phyloP scores from a whole-genome alignment of 2,113 vertebrate species.

The Labrus mixtus region DNA sequence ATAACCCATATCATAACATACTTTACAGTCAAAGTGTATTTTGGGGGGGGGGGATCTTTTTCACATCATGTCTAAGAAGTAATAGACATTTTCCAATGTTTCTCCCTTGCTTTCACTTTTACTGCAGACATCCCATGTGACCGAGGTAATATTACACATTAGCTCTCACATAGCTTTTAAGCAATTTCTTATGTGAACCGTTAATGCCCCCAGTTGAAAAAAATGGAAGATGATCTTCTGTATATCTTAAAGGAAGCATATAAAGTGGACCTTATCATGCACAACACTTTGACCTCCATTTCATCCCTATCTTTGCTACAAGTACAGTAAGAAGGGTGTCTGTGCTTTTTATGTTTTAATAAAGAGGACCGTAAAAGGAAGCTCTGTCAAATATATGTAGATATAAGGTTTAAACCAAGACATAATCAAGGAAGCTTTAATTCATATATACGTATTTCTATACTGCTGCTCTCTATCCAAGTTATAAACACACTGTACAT shows the following conservation, averaged over 20 bases:
- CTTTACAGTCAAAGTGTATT: conserved; percentile 12
- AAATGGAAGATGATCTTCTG: not conserved
- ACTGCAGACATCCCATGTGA: not conserved
- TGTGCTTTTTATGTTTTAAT: not conserved
- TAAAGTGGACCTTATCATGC: not conserved
- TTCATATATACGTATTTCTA: conserved; percentile 6
- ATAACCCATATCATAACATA: conserved; percentile 13
- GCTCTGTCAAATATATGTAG: not conserved
- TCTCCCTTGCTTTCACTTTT: not conserved
- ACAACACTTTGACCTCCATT: conserved; percentile 21
- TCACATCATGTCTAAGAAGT: too few relatives aligned
- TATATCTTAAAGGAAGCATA: conserved; percentile 33
- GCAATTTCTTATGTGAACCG: not conserved
- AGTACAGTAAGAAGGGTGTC: not conserved
- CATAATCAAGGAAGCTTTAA: not conserved
- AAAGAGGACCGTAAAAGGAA: not conserved
- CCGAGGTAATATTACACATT: not conserved
- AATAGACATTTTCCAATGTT: not conserved
- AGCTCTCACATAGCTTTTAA: not conserved
- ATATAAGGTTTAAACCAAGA: not conserved
- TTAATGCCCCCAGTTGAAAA: not conserved
- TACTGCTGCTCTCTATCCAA: not conserved
- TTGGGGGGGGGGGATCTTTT: too few relatives aligned
- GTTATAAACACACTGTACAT: conserved; percentile 9
- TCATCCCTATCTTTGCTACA: not conserved